A percentile compares a stretch with the other conserved stretches of the same genome.
Evolutionary conservation across 2,797 vertebrate species (phyloP).

Genomic region (Danio choprae): DNA sequence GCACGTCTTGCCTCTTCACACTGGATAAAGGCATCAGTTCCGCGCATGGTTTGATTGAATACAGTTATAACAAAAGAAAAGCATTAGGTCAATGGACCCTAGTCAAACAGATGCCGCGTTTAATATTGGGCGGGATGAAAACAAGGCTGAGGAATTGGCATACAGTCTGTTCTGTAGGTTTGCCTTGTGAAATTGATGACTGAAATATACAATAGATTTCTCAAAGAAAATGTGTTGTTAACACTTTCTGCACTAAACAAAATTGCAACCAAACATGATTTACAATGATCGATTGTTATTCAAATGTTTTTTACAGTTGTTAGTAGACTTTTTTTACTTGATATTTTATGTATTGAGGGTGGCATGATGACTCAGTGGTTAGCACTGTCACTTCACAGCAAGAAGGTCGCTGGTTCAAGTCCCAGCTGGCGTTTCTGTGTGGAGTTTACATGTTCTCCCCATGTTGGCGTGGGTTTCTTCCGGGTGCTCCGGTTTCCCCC

Average conservation of each 20-base stretch:
- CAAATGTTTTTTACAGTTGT: too few species aligned
- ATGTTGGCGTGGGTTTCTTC: too few species aligned
- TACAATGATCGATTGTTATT: too few species aligned
- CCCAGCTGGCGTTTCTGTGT: too few species aligned
- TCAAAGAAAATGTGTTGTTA: neutral
- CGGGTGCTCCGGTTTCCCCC: too few species aligned
- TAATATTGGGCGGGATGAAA: neutral
- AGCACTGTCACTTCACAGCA: too few species aligned
- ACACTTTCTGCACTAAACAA: neutral
- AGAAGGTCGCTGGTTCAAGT: too few species aligned
- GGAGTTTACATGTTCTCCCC: too few species aligned
- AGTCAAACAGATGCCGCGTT: neutral
- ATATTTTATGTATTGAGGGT: too few species aligned
- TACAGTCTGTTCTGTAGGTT: neutral
- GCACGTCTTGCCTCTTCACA: neutral
- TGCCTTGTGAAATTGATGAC: too few species aligned
- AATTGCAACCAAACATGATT: neutral
- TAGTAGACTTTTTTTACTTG: too few species aligned
- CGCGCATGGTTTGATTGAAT: neutral
- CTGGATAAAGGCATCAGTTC: neutral
- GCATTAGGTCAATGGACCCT: neutral
- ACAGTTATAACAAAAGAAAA: neutral
- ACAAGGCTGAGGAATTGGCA: neutral
- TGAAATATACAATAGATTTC: neutral
- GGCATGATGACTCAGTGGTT: too few species aligned